Conservation (phyloP, 2,888 invertebrate genomes). For the Dolomedes plantarius region DNA sequence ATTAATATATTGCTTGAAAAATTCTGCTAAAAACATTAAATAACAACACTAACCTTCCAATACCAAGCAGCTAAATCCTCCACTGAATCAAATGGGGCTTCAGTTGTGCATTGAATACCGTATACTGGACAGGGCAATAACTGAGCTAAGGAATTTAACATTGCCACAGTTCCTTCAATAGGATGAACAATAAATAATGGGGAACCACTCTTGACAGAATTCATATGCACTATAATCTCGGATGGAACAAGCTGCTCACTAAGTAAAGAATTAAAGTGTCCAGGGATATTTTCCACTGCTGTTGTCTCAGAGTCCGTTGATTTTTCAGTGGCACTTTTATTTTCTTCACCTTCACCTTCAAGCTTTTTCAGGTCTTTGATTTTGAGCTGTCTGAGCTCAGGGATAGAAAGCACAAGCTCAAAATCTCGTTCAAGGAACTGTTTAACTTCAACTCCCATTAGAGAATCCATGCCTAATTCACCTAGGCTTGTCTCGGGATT, state of each 20-base stretch:
- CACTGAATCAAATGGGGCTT: conserved; percentile 85
- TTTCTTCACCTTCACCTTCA: conserved; percentile 73
- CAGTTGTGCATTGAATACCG: conserved; percentile 91
- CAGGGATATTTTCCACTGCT: conserved; percentile 38
- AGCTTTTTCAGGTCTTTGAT: conserved; percentile 84
- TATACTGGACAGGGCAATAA: conserved; percentile 86
- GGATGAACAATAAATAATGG: conserved; percentile 84
- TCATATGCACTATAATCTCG: conserved; percentile 83
- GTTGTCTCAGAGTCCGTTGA: conserved; percentile 73
- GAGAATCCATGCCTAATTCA: conserved; percentile 97
- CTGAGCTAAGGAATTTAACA: conserved; percentile 84
- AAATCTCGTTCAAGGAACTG: conserved; percentile 94
- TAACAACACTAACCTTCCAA: conserved; percentile 75
- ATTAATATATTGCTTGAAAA: no score
- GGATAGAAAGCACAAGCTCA: conserved; percentile 91
- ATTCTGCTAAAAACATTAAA: no score
- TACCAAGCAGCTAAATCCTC: conserved; percentile 82
- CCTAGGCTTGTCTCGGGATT: conserved; percentile 87
- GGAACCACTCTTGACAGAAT: conserved; percentile 75
- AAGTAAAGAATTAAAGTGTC: conserved; percentile 74
- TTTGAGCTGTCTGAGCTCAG: conserved; percentile 91
- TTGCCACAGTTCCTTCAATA: conserved; percentile 89
- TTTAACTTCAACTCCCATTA: conserved; percentile 99
- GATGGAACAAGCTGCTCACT: conserved; percentile 83
- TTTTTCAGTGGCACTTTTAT: conserved; percentile 72